Evolutionary conservation across 2,888 invertebrate genomes (phyloP).

Genomic region (Synanthedon myopaeformis): DNA sequence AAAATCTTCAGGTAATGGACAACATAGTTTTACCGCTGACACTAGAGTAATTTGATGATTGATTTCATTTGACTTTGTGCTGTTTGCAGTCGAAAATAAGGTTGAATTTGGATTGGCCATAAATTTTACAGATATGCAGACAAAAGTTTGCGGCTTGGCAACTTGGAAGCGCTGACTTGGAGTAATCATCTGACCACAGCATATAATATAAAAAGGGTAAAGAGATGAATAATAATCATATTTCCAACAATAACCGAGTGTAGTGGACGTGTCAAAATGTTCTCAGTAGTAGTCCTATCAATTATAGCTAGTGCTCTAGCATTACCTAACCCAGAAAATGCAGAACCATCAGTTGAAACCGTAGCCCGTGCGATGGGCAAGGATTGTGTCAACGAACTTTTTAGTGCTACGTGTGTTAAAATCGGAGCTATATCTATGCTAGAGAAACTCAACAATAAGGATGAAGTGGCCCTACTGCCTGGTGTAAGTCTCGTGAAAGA

Average conservation of each 20-base stretch:
- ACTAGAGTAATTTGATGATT: too few relatives aligned
- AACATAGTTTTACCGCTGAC: slow-evolving; percentile 11
- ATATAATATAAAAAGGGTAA: slow-evolving; percentile 45
- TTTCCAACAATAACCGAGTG: slow-evolving; percentile 1
- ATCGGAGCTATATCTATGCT: slow-evolving; percentile 33
- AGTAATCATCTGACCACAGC: slow-evolving; percentile 44
- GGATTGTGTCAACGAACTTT: slow-evolving; percentile 33
- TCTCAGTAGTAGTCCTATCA: slow-evolving; percentile 17
- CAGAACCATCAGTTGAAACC: slow-evolving; percentile 18
- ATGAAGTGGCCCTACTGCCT: slow-evolving; percentile 30
- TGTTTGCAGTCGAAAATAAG: too few relatives aligned
- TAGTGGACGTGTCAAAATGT: slow-evolving; percentile 35
- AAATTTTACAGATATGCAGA: slow-evolving; percentile 4
- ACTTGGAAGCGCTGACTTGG: slow-evolving; percentile 23
- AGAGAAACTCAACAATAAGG: slow-evolving; percentile 33
- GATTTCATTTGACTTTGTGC: too few relatives aligned
- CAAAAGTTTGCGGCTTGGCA: slow-evolving; percentile 7
- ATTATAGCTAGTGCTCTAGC: slow-evolving; percentile 21
- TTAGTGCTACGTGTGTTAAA: slow-evolving; percentile 36
- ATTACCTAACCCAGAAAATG: slow-evolving; percentile 25
- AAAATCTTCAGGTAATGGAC: slow-evolving; percentile 21
- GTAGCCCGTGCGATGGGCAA: slow-evolving; percentile 22
- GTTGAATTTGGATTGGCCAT: too few relatives aligned
- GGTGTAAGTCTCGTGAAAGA: slow-evolving; percentile 76
- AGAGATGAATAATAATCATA: slow-evolving; percentile 2